Evolutionary conservation across 2,888 invertebrate species (phyloP).

Genomic region (Galeopsomyia nigrocyanea): DNA sequence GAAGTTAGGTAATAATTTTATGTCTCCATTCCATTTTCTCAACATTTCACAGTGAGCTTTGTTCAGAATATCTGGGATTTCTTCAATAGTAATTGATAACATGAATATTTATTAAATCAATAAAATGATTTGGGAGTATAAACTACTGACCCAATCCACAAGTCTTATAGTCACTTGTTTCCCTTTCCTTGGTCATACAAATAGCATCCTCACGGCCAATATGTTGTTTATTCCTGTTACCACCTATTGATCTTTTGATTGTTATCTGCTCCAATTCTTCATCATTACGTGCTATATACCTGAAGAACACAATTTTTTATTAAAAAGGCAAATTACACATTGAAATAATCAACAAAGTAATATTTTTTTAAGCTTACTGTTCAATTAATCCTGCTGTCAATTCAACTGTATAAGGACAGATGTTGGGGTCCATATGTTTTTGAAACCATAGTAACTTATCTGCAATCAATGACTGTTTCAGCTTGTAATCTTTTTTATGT

Average conservation of each 20-base stretch:
- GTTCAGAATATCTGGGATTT: conserved; percentile 81
- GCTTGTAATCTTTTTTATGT: conserved; percentile 75
- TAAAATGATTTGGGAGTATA: conserved; percentile 6
- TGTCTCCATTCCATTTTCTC: conserved; percentile 78
- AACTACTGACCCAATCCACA: conserved; percentile 75
- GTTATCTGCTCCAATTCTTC: conserved; percentile 85
- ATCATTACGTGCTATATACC: conserved; percentile 77
- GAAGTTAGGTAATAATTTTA: conserved; percentile 77
- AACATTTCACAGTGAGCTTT: conserved; percentile 74
- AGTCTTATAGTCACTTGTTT: conserved; percentile 80
- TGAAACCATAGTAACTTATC: conserved; percentile 87
- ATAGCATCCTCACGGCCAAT: conserved; percentile 85
- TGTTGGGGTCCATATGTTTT: conserved; percentile 74
- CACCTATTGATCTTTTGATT: conserved; percentile 83
- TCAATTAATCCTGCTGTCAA: conserved; percentile 75
- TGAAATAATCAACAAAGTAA: background rate
- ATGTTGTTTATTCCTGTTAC: conserved; percentile 82
- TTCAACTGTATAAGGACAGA: conserved; percentile 73
- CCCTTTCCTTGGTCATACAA: conserved; percentile 81
- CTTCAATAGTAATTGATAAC: conserved; percentile 63
- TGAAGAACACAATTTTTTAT: conserved; percentile 55
- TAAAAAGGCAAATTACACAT: background rate
- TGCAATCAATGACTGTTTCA: conserved; percentile 81
- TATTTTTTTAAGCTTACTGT: conserved; percentile 66
- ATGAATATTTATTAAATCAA: background rate